Base-by-base conservation (phyloP, 1,140 invertebrate genomes). In the Hyles euphorbiae region DNA sequence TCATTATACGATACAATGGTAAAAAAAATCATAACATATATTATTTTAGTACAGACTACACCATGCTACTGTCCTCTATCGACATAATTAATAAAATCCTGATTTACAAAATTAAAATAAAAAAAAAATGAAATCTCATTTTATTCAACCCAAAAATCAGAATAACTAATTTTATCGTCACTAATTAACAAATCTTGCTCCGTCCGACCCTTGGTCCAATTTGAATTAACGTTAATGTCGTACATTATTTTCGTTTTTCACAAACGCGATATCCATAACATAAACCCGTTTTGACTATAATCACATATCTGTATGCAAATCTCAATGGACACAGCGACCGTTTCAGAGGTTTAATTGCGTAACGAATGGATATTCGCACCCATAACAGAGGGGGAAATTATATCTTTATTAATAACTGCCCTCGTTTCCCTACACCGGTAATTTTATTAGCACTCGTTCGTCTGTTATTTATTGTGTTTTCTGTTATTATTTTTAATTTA, bases 301-400 rank as follows among this genome's bases (percentile, higher is more conserved):
- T 82, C 69, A 69, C 70, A 71, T 70, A 75, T 82, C 70, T 76
- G 73, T 76, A 82, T 82, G 79, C 79, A 80, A 82, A 82, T 82
- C 77, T 82, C 73, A 67, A 69, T 72, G 76, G 74, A 74, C 72
- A 66, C 44, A 33, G 64, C 61, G 63, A 68, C 68, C 67, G 64
- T 68, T 71, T 62, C 60, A 46, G 48, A 60, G 70, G 60, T 78
- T 76, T 82, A 82, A 82, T 79, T 82, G 79, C 73, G 59, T 67
- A 64, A 70, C 66, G 67, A 68, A 74, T 76, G 75, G 73, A 56
- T 65, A 66, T 78, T 72, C 67, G 64, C 64, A 65, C 67, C 60
- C 72, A 54, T 68, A 67, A 72, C 61, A 44, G 63, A 55, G 54
- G 62, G 46, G 64, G 65, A 63, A 75, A 75, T 75, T 72, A 72